Evolutionary conservation across 2,113 vertebrate genomes (phyloP).

Genomic region (Amazona vittata): DNA sequence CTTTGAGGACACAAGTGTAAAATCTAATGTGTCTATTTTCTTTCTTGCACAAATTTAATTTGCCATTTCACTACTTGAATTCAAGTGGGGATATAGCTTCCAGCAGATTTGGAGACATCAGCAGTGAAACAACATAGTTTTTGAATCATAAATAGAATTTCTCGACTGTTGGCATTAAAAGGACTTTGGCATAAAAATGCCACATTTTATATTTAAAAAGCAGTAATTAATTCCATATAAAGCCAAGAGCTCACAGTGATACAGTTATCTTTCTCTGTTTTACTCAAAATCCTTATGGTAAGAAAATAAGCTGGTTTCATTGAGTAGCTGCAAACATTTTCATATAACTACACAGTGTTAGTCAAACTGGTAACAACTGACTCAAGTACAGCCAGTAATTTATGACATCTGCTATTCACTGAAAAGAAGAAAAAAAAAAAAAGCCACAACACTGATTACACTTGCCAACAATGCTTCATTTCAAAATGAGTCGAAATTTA

Average conservation of each 20-base stretch:
- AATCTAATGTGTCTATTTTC: neutral
- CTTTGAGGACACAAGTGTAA: neutral
- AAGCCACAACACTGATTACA: neutral
- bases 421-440: neutral
- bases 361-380: slow-evolving; percentile 10
- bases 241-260: neutral
- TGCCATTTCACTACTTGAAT: neutral
- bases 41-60: neutral
- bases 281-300: neutral
- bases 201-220: neutral
- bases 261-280: neutral
- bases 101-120: neutral
- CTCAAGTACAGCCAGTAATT: neutral
- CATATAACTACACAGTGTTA: neutral
- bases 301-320: neutral
- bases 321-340: slow-evolving; percentile 22
- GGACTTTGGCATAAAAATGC: neutral
- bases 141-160: neutral
- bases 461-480: neutral
- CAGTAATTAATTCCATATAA: slow-evolving; percentile 23
- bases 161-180: slow-evolving; percentile 4
- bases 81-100: neutral
- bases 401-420: neutral
- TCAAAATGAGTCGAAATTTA: neutral
- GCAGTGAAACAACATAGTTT: neutral